A percentile compares a stretch with the other conserved stretches of the same genome.
Conservation (phyloP, 2,113 vertebrate species). For the Sylvietta virens region DNA sequence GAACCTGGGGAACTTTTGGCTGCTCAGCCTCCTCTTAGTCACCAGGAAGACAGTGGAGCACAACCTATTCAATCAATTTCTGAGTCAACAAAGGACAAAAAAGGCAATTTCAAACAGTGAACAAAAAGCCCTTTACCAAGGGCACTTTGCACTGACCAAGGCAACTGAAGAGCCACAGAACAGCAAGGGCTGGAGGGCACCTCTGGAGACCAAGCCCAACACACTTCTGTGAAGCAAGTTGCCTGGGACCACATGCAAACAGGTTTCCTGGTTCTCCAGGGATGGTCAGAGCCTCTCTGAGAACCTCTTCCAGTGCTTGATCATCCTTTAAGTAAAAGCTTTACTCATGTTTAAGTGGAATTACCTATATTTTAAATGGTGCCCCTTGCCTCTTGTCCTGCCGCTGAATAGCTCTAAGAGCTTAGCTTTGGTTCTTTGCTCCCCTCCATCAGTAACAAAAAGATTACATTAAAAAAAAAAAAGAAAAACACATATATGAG, state of each 20-base stretch:
- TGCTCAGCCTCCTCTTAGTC: not conserved
- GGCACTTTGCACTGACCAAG: not conserved
- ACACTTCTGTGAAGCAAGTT: not conserved
- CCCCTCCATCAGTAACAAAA: not conserved
- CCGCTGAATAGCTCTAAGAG: not conserved
- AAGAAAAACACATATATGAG: not conserved
- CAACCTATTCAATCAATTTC: not conserved
- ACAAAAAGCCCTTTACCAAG: not conserved
- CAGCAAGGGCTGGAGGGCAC: rapidly evolving
- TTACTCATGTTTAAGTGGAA: not conserved
- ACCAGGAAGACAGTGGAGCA: not conserved
- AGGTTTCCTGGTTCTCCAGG: not conserved
- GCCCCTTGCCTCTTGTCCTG: not conserved
- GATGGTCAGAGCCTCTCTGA: not conserved
- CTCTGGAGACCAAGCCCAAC: not conserved
- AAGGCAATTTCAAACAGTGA: not conserved
- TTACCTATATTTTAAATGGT: not conserved
- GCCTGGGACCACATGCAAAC: rapidly evolving
- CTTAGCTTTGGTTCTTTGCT: not conserved
- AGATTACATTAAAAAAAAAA: not conserved
- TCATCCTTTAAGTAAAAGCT: not conserved
- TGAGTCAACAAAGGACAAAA: not conserved
- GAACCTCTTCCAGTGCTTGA: not conserved
- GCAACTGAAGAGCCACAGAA: not conserved
- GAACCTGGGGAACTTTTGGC: not conserved